Evolutionary conservation across 2,797 vertebrate genomes (phyloP).

Genomic region (Gorsachius magnificus): DNA sequence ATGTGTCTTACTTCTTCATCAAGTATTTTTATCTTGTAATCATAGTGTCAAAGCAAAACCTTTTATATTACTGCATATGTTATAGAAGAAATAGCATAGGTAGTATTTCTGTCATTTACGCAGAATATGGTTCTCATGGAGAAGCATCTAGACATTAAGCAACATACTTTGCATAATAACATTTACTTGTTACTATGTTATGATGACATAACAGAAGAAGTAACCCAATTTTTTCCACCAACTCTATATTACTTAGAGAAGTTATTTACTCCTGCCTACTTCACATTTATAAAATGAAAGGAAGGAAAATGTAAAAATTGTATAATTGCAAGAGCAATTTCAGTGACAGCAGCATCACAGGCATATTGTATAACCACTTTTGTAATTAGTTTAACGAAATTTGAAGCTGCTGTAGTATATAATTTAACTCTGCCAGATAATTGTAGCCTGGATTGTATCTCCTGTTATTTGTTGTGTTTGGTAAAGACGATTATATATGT

Average conservation of each 20-base stretch:
- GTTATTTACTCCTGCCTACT: background rate
- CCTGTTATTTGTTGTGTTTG: conserved; percentile 19
- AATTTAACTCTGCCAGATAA: background rate
- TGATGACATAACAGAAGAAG: background rate
- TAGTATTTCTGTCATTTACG: background rate
- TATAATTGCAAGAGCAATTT: background rate
- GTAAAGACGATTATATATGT: background rate
- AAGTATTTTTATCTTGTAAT: background rate
- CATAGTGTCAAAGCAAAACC: background rate
- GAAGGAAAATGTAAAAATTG: background rate
- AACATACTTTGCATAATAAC: background rate
- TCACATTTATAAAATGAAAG: background rate
- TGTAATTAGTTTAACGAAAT: conserved; percentile 11
- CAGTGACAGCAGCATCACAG: background rate
- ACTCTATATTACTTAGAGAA: background rate
- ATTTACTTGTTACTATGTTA: background rate
- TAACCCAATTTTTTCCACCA: background rate
- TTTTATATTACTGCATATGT: background rate
- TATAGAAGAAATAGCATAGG: background rate
- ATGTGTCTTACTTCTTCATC: background rate
- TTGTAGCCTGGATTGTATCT: background rate
- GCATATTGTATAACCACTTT: background rate
- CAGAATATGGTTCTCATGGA: background rate
- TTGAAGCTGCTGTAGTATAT: background rate
- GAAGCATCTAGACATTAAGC: background rate